Conservation (phyloP, 1,140 invertebrate species). For the Bombus waltoni region DNA sequence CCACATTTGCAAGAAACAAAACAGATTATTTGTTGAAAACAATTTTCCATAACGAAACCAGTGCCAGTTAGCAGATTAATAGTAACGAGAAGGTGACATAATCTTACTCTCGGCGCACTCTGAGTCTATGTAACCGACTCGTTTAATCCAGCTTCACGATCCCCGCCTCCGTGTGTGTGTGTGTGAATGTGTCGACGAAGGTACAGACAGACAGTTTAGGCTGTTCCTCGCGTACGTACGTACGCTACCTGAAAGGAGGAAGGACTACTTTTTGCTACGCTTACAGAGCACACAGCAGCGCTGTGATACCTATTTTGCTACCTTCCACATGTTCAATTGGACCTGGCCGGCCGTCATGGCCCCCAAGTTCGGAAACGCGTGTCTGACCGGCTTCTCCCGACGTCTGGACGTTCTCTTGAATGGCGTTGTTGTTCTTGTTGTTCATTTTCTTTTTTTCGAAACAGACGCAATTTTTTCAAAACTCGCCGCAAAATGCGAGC, state of each 20-base stretch:
- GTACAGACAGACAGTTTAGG: constrained; percentile 28
- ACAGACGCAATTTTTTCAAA: background rate
- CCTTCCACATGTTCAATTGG: constrained; percentile 27
- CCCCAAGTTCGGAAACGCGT: background rate
- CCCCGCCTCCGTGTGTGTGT: constrained; percentile 4
- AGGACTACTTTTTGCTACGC: constrained; percentile 69
- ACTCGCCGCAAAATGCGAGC: background rate
- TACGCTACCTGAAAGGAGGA: constrained; percentile 68
- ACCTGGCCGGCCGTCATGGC: constrained; percentile 23
- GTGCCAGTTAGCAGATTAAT: constrained; percentile 12
- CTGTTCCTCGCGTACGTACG: constrained; percentile 28
- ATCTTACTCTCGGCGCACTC: background rate
- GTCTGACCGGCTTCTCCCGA: background rate
- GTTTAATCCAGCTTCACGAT: constrained; percentile 29
- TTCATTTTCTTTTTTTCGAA: background rate
- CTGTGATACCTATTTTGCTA: constrained; percentile 61
- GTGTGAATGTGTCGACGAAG: constrained; percentile 8
- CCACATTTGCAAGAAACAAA: background rate
- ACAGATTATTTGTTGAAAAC: background rate
- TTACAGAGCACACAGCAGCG: constrained; percentile 56
- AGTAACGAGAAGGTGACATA: constrained; percentile 2
- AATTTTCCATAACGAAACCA: background rate
- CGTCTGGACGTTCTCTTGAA: constrained; percentile 16
- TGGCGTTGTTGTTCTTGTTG: background rate
- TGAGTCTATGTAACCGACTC: constrained; percentile 19